Conservation (phyloP, 30 jellyfish, hydroid and myxozoan species). For the Sanderia malayensis region DNA sequence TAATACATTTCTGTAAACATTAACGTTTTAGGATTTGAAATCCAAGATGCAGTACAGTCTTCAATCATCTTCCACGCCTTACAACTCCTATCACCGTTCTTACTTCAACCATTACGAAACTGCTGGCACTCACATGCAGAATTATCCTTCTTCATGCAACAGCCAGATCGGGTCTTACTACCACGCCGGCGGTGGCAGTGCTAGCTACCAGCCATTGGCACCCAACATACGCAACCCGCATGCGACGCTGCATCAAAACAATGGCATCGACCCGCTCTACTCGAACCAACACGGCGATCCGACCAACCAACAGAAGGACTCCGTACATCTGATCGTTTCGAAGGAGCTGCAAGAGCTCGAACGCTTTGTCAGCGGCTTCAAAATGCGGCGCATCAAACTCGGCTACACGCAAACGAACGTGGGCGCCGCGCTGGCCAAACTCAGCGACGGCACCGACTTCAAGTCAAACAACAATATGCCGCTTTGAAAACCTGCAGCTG, state of each 20-base stretch:
- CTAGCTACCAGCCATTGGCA: constrained; percentile 60
- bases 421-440: constrained; percentile 73
- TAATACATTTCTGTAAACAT: too few species aligned
- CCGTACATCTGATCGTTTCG: constrained; percentile 52
- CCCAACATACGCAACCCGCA: constrained; percentile 70
- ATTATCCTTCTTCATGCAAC: constrained; percentile 57
- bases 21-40: constrained; percentile 26
- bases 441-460: constrained; percentile 80
- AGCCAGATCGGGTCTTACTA: constrained; percentile 64
- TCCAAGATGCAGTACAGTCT: constrained; percentile 65
- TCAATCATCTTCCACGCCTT: constrained; percentile 52
- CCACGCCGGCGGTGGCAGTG: constrained; percentile 56
- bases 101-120: constrained; percentile 62
- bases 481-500: constrained; percentile 72
- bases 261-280: constrained; percentile 31
- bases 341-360: constrained; percentile 77
- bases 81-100: constrained; percentile 63
- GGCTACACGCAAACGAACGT: constrained; percentile 83
- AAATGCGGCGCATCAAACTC: constrained; percentile 72
- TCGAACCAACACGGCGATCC: constrained; percentile 39
- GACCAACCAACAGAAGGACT: constrained; percentile 42
- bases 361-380: constrained; percentile 71
- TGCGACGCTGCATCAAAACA: constrained; percentile 58
- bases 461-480: constrained; percentile 80
- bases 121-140: constrained; percentile 47